A percentile compares a stretch with the other conserved stretches of the same genome.
Conservation (phyloP, 2,888 invertebrate species). For the Rotaria sp. region DNA sequence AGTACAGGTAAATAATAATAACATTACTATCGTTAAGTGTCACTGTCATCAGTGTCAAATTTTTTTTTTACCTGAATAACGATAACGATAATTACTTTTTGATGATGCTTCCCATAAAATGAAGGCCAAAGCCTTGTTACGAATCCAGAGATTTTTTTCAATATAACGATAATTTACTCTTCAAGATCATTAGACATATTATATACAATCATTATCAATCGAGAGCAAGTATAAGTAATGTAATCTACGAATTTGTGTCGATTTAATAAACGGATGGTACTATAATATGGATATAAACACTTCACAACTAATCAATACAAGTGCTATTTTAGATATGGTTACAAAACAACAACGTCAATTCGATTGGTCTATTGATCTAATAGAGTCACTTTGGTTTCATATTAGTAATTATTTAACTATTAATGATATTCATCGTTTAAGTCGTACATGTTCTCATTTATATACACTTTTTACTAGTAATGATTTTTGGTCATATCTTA, state of each 20-base stretch:
- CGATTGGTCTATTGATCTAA: neutral
- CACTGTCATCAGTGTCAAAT: neutral
- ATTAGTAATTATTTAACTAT: neutral
- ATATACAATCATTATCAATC: neutral
- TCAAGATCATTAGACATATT: neutral
- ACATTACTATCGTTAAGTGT: neutral
- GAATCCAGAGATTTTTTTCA: neutral
- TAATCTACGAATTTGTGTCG: neutral
- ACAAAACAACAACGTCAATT: neutral
- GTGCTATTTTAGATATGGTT: neutral
- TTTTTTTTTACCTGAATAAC: neutral
- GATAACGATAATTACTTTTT: neutral
- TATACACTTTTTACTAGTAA: slow-evolving; percentile 1
- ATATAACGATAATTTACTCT: neutral
- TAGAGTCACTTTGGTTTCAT: neutral
- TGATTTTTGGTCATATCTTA: slow-evolving; percentile 24
- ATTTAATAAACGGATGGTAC: neutral
- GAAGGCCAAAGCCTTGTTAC: neutral
- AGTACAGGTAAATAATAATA: neutral
- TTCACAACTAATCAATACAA: neutral
- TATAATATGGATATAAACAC: neutral
- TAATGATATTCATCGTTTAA: slow-evolving; percentile 13
- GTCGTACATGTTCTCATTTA: neutral
- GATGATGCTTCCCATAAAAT: neutral
- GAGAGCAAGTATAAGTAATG: neutral